Evolutionary conservation across 2,888 invertebrate species (phyloP).

Genomic region (Drosophila borealis): DNA sequence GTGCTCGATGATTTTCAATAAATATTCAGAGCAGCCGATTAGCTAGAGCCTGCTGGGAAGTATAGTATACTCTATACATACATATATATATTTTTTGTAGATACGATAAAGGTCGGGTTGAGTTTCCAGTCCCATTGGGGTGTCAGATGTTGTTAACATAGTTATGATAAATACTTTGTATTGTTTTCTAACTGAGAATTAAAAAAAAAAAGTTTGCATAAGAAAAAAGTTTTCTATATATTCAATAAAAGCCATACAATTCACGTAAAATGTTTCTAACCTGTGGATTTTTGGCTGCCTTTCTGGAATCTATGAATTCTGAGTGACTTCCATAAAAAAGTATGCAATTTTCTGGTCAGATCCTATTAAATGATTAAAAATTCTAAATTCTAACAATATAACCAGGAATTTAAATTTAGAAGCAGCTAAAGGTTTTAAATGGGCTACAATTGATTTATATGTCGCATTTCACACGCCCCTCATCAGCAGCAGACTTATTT

Average conservation of each 20-base stretch:
- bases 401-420: not conserved
- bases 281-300: no score
- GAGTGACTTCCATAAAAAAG: no score
- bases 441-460: not conserved
- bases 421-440: not conserved
- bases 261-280: no score
- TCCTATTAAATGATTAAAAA: no score
- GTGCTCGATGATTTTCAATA: slow-evolving; percentile 72
- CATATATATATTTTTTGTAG: no score
- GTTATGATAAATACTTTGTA: not conserved
- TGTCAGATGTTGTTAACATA: not conserved
- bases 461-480: not conserved
- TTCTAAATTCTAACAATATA: not conserved
- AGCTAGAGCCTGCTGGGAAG: not conserved
- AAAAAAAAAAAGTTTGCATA: no score
- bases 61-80: not conserved
- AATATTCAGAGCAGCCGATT: slow-evolving; percentile 37
- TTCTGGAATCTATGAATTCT: no score
- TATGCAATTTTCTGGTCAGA: no score
- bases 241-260: no score
- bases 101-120: no score
- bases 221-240: no score
- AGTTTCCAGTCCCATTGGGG: not conserved
- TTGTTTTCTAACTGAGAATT: no score
- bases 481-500: not conserved